Evolutionary conservation across 2,113 vertebrate species (phyloP), one percentile per base, ranked within the genome.

Genomic region (Plotosus lineatus): DNA sequence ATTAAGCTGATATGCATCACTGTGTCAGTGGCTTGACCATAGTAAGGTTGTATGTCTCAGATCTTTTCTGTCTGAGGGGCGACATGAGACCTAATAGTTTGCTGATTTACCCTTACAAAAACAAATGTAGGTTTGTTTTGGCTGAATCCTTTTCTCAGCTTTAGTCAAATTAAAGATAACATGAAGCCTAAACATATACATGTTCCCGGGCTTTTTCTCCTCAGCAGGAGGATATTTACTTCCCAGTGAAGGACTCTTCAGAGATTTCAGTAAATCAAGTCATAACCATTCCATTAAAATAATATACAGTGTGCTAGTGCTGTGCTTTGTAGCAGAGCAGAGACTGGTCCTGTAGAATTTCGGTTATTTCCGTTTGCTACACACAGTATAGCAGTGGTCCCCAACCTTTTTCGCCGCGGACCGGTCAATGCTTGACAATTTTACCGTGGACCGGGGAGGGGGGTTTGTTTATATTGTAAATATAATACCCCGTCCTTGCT

Each of bases 111-210:
- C 28, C 44, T 66, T 74, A 74, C 23, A 86, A 82, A 83, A 82
- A 80, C 63, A 78, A 69, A 23, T 12, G 31, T 10, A 6, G 84
- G 76, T 89, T 87, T 86, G 66, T 50, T 83, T 77, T 83, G 82
- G 77, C 66, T 77, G 51, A 33, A 23, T 73, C 28, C 44, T 73
- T 66, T 86, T 75, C 58, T 71, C 51, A 72, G 56, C 21, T 72
- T n/a, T 63, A 53, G 79, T 79, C 55, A 75, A 71, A 46, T 81
- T 78, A 56, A 83, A 88, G 55, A 83, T 82, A 85, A 79, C 55
- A 66, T 58, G 26, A 69, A 28, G 73, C 79, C 76, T 40, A 79
- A 79, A 83, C 75, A 78, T 51, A 31, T 38, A 46, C 81, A 65
- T 77, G 75, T 79, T 74, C 76, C 26, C 42, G 79, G 50, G 63